Conservation (phyloP, 1,140 invertebrate genomes). For the Calliphora vicina region DNA sequence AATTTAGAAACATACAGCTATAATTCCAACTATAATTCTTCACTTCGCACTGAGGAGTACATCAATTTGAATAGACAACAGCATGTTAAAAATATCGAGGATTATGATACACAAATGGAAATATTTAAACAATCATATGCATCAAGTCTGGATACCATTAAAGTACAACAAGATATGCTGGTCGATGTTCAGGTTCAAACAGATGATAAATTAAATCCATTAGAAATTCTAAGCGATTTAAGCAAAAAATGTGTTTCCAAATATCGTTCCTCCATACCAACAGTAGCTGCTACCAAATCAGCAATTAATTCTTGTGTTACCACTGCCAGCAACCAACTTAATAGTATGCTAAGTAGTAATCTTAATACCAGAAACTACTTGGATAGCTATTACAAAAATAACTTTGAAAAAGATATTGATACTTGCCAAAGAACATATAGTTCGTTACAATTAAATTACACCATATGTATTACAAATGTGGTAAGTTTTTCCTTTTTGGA, state of each 20-base stretch:
- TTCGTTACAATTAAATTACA: slow-evolving; percentile 14
- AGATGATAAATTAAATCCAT: slow-evolving; percentile 20
- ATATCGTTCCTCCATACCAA: not conserved
- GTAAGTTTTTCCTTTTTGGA: not conserved
- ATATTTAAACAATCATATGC: not conserved
- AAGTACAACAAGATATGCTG: not conserved
- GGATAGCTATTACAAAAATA: slow-evolving; percentile 13
- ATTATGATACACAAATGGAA: slow-evolving; percentile 2
- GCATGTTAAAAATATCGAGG: not conserved
- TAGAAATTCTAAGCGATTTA: not conserved
- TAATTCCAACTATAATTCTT: not conserved
- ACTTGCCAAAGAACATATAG: not conserved
- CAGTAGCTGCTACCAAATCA: not conserved
- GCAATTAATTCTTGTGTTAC: not conserved
- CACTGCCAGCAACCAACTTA: not conserved
- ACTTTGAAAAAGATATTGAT: not conserved
- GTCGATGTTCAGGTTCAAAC: not conserved
- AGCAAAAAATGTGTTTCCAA: slow-evolving; percentile 31
- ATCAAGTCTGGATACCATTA: not conserved
- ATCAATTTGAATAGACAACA: slow-evolving; percentile 24
- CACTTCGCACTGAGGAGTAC: slow-evolving; percentile 19
- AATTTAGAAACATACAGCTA: not conserved
- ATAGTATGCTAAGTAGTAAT: not conserved
- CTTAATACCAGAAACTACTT: not conserved
- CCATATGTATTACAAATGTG: slow-evolving; percentile 1